Conservation (phyloP, 2,113 vertebrate species). For the Smithornis capensis region DNA sequence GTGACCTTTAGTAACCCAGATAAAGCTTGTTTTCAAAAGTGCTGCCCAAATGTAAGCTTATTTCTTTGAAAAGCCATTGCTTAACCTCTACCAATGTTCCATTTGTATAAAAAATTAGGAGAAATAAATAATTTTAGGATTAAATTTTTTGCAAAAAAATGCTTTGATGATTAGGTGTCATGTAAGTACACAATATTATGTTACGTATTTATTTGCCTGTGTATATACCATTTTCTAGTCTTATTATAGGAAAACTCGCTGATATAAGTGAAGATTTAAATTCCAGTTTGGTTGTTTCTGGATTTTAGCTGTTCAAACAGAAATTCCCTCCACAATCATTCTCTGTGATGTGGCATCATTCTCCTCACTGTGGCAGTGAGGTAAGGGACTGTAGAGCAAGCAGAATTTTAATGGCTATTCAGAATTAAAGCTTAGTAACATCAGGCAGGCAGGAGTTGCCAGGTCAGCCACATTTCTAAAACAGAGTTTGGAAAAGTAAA, state of each 20-base stretch:
- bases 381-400: conserved; percentile 7
- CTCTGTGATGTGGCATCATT: too few species aligned
- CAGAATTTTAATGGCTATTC: conserved; percentile 58
- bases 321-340: background rate
- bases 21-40: background rate
- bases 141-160: background rate
- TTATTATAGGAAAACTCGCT: background rate
- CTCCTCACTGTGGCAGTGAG: conserved; percentile 1
- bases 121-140: background rate
- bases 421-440: conserved; percentile 49
- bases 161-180: background rate
- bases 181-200: background rate
- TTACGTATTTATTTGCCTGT: background rate
- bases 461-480: conserved; percentile 52
- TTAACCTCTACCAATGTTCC: background rate
- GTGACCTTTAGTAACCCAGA: background rate
- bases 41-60: background rate
- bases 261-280: background rate
- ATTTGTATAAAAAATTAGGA: background rate
- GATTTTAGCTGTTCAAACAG: background rate
- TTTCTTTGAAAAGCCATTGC: background rate
- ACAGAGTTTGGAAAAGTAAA: conserved; percentile 53
- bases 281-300: background rate
- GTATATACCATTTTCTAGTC: background rate
- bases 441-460: conserved; percentile 46